Conservation (phyloP, 1,140 invertebrate species). For the Halictus rubicundus region DNA sequence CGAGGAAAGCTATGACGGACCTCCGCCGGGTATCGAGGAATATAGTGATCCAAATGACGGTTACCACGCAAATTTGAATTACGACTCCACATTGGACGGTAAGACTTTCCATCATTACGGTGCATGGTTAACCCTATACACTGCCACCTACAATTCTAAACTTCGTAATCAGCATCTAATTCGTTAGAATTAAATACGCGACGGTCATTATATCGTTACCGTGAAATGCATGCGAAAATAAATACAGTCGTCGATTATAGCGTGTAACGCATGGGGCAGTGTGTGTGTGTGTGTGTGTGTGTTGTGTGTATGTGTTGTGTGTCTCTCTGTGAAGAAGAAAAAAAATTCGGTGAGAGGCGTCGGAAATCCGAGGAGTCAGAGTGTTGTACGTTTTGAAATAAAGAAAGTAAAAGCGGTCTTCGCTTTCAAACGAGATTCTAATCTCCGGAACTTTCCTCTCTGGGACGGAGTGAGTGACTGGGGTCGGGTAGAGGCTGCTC, state of each 20-base stretch:
- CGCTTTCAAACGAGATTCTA: constrained; percentile 40
- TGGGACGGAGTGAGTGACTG: neutral
- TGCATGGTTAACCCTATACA: neutral
- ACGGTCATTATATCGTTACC: neutral
- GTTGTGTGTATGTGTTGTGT: neutral
- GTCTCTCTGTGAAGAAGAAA: neutral
- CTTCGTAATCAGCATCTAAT: neutral
- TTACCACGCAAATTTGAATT: constrained; percentile 32
- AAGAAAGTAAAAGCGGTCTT: constrained; percentile 34
- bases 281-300: neutral
- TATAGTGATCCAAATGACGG: constrained; percentile 45
- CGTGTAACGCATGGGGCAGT: neutral
- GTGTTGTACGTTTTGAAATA: constrained; percentile 22
- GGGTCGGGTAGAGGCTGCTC: too few species aligned
- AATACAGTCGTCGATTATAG: neutral
- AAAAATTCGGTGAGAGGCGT: constrained; percentile 18
- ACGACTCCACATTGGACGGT: constrained; percentile 23
- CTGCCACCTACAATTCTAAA: neutral
- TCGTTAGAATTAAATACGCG: neutral
- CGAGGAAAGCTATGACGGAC: constrained; percentile 62
- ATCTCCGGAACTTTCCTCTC: constrained; percentile 34
- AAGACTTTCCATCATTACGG: constrained; percentile 1
- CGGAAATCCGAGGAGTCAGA: neutral
- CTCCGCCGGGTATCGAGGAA: constrained; percentile 61
- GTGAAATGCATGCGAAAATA: neutral